Evolutionary conservation across 1,140 invertebrate genomes (phyloP), one percentile per base, ranked within the genome.

Genomic region (silkworm (Bombyx mori)): DNA sequence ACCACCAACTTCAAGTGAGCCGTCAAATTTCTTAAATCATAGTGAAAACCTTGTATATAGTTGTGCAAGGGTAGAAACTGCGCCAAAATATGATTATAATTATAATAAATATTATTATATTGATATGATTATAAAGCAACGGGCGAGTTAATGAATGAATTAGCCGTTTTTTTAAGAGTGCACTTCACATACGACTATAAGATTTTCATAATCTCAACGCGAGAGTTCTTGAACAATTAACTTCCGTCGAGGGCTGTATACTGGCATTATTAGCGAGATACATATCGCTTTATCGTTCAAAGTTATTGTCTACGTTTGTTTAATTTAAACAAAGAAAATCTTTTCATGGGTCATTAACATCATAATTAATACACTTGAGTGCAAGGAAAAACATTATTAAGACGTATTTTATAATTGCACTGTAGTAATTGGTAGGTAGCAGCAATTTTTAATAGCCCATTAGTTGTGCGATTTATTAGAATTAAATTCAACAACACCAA

Each of bases 121-220:
- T n/a, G n/a, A n/a, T n/a, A n/a, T n/a, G n/a, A n/a, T 72, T 68
- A 71, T 61, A 46, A 55, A 55, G 55, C 56, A 70, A 70, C 26
- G 26, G 26, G 26, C 26, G 26, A 35, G 26, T 35, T 35, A 2
- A 35, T 35, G 69, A 69, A 65, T 8, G 7, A 43, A 22, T 42
- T 44, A 45, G 35, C 45, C 26, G 22, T 57, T 55, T 57, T 55
- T 53, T 12, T 56, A 53, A 49, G 53, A 12, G 54, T 44, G 53
- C 52, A 61, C 57, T 81, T 82, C 79, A 66, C 77, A 84, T 76
- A 75, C 26, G 2, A 2, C 26, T 35, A 73, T 74, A 79, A 77
- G 57, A 69, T 69, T 72, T 67, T 69, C 66, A 65, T 75, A 71
- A 77, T 75, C 65, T 56, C 65, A 61, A 52, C 60, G 49, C 42